Evolutionary conservation across 2,113 vertebrate genomes (phyloP).

Genomic region (Ciconia maguari): DNA sequence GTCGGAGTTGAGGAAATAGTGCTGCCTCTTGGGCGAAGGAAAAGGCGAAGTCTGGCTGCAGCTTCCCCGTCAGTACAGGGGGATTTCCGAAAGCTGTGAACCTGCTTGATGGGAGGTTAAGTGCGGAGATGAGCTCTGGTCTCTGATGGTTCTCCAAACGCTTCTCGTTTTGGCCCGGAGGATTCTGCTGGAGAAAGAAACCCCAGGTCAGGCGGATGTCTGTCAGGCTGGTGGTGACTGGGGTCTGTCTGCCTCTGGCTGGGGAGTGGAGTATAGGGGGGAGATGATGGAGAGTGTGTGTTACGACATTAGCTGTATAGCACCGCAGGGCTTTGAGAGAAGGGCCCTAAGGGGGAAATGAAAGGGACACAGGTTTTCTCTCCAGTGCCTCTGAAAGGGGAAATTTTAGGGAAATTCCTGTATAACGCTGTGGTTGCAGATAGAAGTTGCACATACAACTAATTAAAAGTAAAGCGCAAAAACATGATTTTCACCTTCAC

Average conservation of each 20-base stretch:
- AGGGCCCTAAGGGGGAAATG: background rate
- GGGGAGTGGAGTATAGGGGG: rapidly evolving
- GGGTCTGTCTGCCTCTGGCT: background rate
- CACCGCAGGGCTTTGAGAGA: rapidly evolving
- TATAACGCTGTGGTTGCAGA: rapidly evolving
- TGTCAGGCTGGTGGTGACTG: rapidly evolving
- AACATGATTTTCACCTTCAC: rapidly evolving
- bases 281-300: background rate
- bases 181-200: background rate
- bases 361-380: background rate
- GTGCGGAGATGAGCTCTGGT: background rate
- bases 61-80: rapidly evolving
- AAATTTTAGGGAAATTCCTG: background rate
- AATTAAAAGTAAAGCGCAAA: background rate
- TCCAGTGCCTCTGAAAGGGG: background rate
- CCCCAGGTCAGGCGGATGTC: background rate
- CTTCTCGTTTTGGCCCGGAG: background rate
- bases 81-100: background rate
- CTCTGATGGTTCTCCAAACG: background rate
- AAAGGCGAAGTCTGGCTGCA: background rate
- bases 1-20: background rate
- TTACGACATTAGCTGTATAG: rapidly evolving
- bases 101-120: background rate
- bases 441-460: rapidly evolving
- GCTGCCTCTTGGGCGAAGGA: background rate